A percentile compares a stretch with the other conserved stretches of the same genome.
phyloP scores from a whole-genome alignment of 2,888 invertebrate genomes.

The Elysia crispata region DNA sequence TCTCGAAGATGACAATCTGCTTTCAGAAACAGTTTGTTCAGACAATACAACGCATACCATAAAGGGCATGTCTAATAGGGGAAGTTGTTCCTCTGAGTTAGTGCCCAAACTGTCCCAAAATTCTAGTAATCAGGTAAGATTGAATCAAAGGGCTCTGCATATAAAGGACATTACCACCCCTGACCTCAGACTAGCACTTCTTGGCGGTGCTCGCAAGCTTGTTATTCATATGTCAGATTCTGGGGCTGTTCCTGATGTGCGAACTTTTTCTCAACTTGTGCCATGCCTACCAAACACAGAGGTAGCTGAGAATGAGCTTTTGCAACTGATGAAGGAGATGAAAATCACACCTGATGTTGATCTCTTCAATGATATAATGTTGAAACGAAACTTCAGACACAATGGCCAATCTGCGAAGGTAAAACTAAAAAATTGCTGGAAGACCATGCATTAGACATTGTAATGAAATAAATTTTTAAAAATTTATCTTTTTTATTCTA shows the following conservation, averaged over 20 bases:
- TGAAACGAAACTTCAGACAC: conserved; percentile 85
- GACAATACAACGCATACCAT: no score
- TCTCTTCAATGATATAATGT: conserved; percentile 92
- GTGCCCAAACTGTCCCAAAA: no score
- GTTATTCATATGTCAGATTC: conserved; percentile 85
- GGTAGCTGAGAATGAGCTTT: conserved; percentile 84
- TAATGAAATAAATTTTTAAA: no score
- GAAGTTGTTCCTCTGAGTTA: no score
- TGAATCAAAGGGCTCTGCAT: no score
- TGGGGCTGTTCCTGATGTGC: conserved; percentile 85
- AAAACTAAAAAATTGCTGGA: conserved; percentile 72
- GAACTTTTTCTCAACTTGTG: conserved; percentile 88
- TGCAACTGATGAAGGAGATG: conserved; percentile 81
- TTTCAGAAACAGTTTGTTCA: no score
- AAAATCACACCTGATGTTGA: conserved; percentile 84
- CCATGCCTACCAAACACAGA: conserved; percentile 84
- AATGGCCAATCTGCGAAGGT: conserved; percentile 86
- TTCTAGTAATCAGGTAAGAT: no score
- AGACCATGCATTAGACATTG: no score
- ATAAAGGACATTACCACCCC: conserved; percentile 52
- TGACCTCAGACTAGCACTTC: conserved; percentile 78
- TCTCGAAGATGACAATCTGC: no score
- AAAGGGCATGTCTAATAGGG: not conserved
- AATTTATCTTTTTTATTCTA: no score
- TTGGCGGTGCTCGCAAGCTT: conserved; percentile 89